Conservation (phyloP, 1,140 invertebrate species). For the Triops longicaudatus region DNA sequence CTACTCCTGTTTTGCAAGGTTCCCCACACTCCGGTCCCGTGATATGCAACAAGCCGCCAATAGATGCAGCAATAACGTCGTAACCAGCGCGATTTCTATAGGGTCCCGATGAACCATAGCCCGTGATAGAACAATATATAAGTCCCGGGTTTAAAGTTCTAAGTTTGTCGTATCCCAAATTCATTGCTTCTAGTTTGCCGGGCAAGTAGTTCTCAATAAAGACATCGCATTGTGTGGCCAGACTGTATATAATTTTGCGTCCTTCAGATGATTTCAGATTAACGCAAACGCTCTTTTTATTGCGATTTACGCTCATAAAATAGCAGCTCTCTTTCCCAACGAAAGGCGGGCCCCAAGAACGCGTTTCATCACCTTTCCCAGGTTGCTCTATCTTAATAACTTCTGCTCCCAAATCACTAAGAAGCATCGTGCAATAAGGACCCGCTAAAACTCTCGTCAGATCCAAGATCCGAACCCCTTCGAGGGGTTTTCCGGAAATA, state of each 20-base stretch:
- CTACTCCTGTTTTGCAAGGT: constrained; percentile 86
- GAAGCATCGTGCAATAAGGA: constrained; percentile 51
- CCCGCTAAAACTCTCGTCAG: constrained; percentile 46
- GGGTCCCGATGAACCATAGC: constrained; percentile 79
- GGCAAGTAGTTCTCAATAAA: constrained; percentile 92
- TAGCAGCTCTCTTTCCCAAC: constrained; percentile 69
- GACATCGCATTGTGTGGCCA: constrained; percentile 71
- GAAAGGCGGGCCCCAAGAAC: constrained; percentile 90
- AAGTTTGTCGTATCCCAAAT: constrained; percentile 70
- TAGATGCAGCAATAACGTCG: constrained; percentile 87
- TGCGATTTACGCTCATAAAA: constrained; percentile 81
- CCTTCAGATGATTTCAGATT: constrained; percentile 68
- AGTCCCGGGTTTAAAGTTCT: constrained; percentile 62
- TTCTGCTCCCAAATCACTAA: constrained; percentile 66
- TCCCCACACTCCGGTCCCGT: constrained; percentile 75
- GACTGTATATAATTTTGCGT: constrained; percentile 58
- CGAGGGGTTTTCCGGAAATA: background rate
- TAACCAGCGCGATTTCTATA: constrained; percentile 80
- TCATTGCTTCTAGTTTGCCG: constrained; percentile 68
- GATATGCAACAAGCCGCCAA: constrained; percentile 80
- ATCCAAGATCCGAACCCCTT: constrained; percentile 36
- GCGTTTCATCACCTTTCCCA: constrained; percentile 74
- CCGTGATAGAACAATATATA: constrained; percentile 90
- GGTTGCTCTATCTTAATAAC: constrained; percentile 82
- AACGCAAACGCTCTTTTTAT: constrained; percentile 89